Percentiles rank a stretch among this genome's conserved stretches.
Conservation (phyloP, 2,113 vertebrate genomes). For the Edolisoma coerulescens region DNA sequence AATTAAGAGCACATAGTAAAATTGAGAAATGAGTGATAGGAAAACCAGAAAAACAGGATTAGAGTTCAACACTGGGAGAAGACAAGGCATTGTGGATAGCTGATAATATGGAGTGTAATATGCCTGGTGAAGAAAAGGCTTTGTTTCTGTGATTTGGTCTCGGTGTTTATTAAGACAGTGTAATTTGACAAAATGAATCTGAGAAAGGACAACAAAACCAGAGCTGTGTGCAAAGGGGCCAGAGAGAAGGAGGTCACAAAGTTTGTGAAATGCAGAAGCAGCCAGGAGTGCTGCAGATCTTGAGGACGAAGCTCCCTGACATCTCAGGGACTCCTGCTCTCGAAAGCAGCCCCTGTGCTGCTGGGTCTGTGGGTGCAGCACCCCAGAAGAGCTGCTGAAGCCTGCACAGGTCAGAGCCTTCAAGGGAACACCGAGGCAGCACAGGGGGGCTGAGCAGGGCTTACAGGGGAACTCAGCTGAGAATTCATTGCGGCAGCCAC, state of each 20-base stretch:
- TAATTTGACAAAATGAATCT: not conserved
- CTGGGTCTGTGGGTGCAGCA: not conserved
- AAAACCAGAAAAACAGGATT: not conserved
- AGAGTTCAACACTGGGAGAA: not conserved
- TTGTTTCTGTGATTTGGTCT: not conserved
- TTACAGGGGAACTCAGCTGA: not conserved
- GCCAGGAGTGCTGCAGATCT: not conserved
- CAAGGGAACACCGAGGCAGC: not conserved
- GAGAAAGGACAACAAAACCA: not conserved
- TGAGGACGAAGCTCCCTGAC: not conserved
- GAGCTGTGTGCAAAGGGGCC: accelerated
- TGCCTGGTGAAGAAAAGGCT: not conserved
- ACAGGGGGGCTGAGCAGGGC: not conserved
- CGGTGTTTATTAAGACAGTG: not conserved
- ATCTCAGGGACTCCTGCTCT: too few relatives aligned
- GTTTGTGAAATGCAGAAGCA: not conserved
- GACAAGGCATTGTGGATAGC: not conserved
- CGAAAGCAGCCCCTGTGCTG: not conserved
- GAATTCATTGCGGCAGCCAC: not conserved
- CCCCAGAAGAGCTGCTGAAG: not conserved
- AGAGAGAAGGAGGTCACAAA: not conserved
- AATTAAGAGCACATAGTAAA: not conserved
- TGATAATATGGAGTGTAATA: not conserved
- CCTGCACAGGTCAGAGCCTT: not conserved
- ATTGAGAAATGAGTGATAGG: not conserved